Conservation (phyloP, 2,113 vertebrate genomes). For the western clawed frog (Xenopus tropicalis) region DNA sequence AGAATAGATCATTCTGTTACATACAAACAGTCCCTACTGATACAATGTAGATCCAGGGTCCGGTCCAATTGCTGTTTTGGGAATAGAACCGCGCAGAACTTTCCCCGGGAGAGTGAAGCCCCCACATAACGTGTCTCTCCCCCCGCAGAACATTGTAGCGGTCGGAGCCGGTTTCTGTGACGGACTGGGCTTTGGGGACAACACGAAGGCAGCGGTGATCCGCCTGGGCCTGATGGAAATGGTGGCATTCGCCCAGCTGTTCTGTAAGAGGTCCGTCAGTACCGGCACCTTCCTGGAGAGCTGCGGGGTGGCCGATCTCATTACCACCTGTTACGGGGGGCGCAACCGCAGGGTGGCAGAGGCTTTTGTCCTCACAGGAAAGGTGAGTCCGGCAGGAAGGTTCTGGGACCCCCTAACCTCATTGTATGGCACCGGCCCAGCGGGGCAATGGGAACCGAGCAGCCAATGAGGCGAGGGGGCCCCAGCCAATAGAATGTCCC, state of each 20-base stretch:
- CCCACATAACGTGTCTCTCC: no score
- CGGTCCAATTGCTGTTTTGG: no score
- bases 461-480: no score
- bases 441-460: no score
- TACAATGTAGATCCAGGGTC: no score
- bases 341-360: conserved; percentile 80
- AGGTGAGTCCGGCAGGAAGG: conserved; percentile 58
- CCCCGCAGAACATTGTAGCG: conserved; percentile 75
- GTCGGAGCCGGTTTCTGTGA: conserved; percentile 84
- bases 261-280: conserved; percentile 66
- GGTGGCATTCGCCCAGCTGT: conserved; percentile 78
- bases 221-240: conserved; percentile 87
- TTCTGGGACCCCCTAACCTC: no score
- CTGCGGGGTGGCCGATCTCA: conserved; percentile 81
- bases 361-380: conserved; percentile 73
- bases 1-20: no score
- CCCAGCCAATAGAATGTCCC: no score
- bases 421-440: no score
- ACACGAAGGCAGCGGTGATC: conserved; percentile 85
- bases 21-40: no score
- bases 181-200: conserved; percentile 73
- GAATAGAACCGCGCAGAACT: no score
- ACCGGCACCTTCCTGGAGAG: conserved; percentile 80
- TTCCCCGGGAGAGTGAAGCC: no score
- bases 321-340: conserved; percentile 85